phyloP scores from a whole-genome alignment of 2,797 vertebrate genomes.

The Rhynchonycteris naso region DNA sequence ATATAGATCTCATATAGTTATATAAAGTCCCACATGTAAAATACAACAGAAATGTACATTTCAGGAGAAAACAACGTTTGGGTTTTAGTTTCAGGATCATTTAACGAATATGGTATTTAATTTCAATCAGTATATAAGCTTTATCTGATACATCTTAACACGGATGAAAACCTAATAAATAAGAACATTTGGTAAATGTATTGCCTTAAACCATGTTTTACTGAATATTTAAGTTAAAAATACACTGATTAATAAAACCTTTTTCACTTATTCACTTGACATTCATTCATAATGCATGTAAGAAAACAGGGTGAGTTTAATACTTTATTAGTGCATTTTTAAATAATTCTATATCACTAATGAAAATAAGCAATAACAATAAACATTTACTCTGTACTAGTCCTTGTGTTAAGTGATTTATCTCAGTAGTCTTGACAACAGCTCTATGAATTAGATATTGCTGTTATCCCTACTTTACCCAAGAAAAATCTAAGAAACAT shows the following conservation, averaged over 20 bases:
- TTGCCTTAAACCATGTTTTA: not conserved
- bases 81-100: not conserved
- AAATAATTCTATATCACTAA: not conserved
- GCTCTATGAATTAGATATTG: not conserved
- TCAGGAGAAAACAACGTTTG: not conserved
- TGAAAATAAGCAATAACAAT: not conserved
- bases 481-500: not conserved
- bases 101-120: not conserved
- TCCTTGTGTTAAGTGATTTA: not conserved
- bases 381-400: not conserved
- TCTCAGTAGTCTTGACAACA: not conserved
- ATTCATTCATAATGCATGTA: not conserved
- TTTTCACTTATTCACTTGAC: not conserved
- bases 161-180: not conserved
- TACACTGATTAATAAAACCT: not conserved
- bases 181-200: not conserved
- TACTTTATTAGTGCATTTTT: not conserved
- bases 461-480: not conserved
- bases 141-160: not conserved
- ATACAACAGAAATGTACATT: not conserved
- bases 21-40: not conserved
- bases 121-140: not conserved
- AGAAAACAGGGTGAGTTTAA: not conserved
- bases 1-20: not conserved
- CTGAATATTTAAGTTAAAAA: conserved; percentile 8